Evolutionary conservation across 1,140 invertebrate species (phyloP).

Genomic region (Rhagoletis zephyria): DNA sequence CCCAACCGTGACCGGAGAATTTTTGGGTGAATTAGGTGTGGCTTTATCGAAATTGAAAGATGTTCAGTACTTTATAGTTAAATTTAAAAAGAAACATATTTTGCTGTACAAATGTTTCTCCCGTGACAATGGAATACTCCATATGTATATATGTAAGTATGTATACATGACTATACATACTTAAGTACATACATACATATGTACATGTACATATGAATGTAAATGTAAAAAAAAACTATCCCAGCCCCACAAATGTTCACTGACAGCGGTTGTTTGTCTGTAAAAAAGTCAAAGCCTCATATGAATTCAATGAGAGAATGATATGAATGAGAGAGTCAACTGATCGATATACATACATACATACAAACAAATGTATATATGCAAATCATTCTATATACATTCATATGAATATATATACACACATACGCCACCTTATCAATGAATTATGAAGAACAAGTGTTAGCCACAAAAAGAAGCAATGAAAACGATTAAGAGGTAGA

Average conservation of each 20-base stretch:
- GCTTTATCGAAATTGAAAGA: too few species aligned
- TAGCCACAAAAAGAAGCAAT: background rate
- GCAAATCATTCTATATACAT: background rate
- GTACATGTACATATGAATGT: conserved; percentile 12
- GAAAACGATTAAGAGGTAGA: background rate
- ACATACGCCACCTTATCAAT: conserved; percentile 38
- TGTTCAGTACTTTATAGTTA: too few species aligned
- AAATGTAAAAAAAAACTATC: conserved; percentile 1
- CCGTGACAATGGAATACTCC: background rate
- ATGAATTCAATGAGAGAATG: conserved; percentile 24
- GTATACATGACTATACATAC: background rate
- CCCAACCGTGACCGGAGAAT: too few species aligned
- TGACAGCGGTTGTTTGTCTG: conserved; percentile 33
- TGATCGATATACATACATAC: background rate
- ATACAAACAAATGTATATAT: background rate
- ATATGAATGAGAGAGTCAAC: background rate
- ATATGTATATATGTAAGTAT: background rate
- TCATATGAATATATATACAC: background rate
- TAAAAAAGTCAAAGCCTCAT: background rate
- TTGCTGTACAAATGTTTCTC: too few species aligned
- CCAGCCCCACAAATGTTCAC: background rate
- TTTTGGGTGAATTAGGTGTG: too few species aligned
- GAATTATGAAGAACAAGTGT: conserved; percentile 52
- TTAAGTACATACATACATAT: background rate
- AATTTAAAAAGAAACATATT: too few species aligned